Percentiles rank a stretch among this genome's conserved stretches.
phyloP scores from a whole-genome alignment of 2,888 invertebrate species.

The Bombyx huttoni region DNA sequence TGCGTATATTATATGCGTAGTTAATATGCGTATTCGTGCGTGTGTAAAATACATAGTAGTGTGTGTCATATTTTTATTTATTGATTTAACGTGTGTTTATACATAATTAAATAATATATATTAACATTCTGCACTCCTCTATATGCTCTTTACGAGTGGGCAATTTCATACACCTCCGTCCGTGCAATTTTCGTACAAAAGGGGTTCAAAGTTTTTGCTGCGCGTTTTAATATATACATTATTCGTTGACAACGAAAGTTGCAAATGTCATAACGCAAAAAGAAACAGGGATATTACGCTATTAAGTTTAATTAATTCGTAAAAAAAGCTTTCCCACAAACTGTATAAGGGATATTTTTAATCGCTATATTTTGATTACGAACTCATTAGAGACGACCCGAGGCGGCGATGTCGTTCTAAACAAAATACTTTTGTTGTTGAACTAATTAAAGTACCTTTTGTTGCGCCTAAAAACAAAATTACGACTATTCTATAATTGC shows the following conservation, averaged over 20 bases:
- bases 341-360: neutral
- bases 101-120: too few relatives aligned
- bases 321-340: neutral
- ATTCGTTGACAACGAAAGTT: neutral
- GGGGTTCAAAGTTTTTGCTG: too few relatives aligned
- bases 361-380: conserved; percentile 26
- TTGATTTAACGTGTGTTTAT: too few relatives aligned
- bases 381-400: conserved; percentile 40
- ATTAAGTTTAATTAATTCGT: neutral
- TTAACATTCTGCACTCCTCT: too few relatives aligned
- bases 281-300: neutral
- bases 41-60: too few relatives aligned
- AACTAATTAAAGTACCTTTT: conserved; percentile 49
- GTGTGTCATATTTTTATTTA: too few relatives aligned
- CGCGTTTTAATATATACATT: too few relatives aligned
- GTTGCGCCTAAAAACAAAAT: conserved; percentile 18
- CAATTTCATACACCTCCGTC: too few relatives aligned
- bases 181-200: too few relatives aligned
- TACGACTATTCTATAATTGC: conserved; percentile 33
- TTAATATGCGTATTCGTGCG: too few relatives aligned
- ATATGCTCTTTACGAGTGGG: too few relatives aligned
- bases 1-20: too few relatives aligned
- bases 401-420: conserved; percentile 37
- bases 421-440: conserved; percentile 44
- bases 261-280: neutral